A percentile compares a stretch with the other conserved stretches of the same genome.
Conservation (phyloP, 2,797 vertebrate genomes). For the Dromococcyx pavoninus region DNA sequence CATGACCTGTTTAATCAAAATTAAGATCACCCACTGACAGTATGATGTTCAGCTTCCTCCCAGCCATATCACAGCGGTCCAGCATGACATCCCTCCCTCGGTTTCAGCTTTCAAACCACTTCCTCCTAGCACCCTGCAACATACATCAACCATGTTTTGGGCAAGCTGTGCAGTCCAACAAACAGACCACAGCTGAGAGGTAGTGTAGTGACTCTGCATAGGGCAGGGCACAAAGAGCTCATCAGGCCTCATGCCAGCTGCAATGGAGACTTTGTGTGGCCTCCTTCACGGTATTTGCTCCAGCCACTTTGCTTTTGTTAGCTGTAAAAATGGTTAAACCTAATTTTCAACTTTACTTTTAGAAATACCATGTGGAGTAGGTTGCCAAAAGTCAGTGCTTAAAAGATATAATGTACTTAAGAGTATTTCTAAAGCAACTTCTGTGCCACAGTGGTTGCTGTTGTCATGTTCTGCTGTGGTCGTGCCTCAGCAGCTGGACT, state of each 20-base stretch:
- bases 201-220: not conserved
- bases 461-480: not conserved
- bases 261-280: not conserved
- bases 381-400: not conserved
- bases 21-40: not conserved
- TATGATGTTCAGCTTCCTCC: not conserved
- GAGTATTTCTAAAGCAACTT: not conserved
- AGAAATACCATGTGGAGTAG: not conserved
- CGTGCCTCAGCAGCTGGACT: not conserved
- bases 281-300: not conserved
- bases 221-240: not conserved
- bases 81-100: not conserved
- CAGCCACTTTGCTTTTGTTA: not conserved
- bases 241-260: not conserved
- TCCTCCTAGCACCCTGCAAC: not conserved
- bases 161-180: not conserved
- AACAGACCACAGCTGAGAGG: not conserved
- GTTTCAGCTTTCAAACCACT: not conserved
- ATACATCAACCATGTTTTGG: rapidly evolving
- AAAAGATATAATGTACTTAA: not conserved
- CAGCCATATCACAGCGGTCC: rapidly evolving
- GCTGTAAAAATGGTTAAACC: not conserved
- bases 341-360: not conserved
- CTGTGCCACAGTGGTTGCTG: not conserved
- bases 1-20: not conserved